Conservation (phyloP, 1,140 invertebrate species). For the Drosophila ananassae region DNA sequence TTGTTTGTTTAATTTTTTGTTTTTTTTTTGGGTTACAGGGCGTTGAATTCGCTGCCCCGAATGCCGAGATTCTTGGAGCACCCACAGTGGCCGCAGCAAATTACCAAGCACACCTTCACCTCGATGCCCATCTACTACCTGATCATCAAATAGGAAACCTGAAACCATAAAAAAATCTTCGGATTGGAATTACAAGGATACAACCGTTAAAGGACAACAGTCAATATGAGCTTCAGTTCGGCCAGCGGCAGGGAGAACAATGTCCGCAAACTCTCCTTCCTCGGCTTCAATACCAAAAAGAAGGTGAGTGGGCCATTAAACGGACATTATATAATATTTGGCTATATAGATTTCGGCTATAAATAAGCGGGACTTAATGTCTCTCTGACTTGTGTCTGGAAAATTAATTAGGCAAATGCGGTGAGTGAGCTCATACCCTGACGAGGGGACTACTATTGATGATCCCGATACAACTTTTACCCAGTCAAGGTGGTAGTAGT, state of each 20-base stretch:
- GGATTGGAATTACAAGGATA: slow-evolving; percentile 20
- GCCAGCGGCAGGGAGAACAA: slow-evolving; percentile 75
- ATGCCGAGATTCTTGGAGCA: slow-evolving; percentile 76
- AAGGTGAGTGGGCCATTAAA: slow-evolving; percentile 61
- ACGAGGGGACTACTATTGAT: not conserved
- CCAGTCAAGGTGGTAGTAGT: slow-evolving; percentile 18
- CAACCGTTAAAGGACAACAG: slow-evolving; percentile 3
- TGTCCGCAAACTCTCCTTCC: slow-evolving; percentile 78
- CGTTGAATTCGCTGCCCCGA: slow-evolving; percentile 53
- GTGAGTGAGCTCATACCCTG: slow-evolving; percentile 29
- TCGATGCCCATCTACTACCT: slow-evolving; percentile 60
- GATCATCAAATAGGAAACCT: slow-evolving; percentile 64
- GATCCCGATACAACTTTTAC: slow-evolving; percentile 26
- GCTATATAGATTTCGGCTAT: slow-evolving; percentile 24
- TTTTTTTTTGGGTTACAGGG: slow-evolving; percentile 9
- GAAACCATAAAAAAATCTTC: not conserved
- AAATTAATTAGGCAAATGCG: slow-evolving; percentile 44
- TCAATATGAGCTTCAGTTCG: slow-evolving; percentile 80
- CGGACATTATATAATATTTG: not conserved
- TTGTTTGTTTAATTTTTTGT: not conserved
- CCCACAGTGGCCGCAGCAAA: slow-evolving; percentile 62
- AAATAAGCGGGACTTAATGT: slow-evolving; percentile 29
- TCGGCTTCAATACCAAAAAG: slow-evolving; percentile 81
- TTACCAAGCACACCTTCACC: slow-evolving; percentile 30
- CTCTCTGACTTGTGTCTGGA: slow-evolving; percentile 11